Conservation (phyloP, 2,888 invertebrate genomes). For the Bhutanitis thaidina region DNA sequence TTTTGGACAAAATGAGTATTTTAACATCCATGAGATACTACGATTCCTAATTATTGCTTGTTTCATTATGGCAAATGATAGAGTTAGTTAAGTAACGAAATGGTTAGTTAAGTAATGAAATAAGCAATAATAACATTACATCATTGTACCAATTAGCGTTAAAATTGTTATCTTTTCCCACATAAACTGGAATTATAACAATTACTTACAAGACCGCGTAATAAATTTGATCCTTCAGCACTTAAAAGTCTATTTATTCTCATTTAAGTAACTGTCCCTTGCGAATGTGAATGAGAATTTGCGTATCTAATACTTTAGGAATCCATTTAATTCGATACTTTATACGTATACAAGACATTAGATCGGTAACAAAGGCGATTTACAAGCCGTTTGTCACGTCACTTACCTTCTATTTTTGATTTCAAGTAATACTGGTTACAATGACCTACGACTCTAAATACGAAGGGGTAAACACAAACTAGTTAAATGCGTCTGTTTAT, state of each 20-base stretch:
- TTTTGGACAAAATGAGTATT: too few relatives aligned
- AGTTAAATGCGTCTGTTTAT: not conserved
- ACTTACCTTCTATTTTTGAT: constrained; percentile 39
- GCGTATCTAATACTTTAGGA: constrained; percentile 18
- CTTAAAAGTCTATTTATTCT: constrained; percentile 15
- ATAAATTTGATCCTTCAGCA: too few relatives aligned
- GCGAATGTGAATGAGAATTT: constrained; percentile 20
- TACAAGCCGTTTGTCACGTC: constrained; percentile 65
- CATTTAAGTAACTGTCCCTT: constrained; percentile 24
- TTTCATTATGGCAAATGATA: too few relatives aligned
- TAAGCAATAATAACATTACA: too few relatives aligned
- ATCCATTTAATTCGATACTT: constrained; percentile 50
- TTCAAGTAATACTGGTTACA: constrained; percentile 40
- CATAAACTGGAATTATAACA: constrained; percentile 22
- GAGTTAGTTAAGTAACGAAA: too few relatives aligned
- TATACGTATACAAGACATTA: constrained; percentile 51
- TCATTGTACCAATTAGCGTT: too few relatives aligned
- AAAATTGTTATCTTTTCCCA: constrained; percentile 15
- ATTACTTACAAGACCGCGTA: too few relatives aligned
- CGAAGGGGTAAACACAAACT: constrained; percentile 4
- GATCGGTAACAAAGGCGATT: constrained; percentile 56
- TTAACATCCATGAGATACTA: too few relatives aligned
- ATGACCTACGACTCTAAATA: constrained; percentile 34
- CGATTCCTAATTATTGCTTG: too few relatives aligned
- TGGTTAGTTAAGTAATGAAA: too few relatives aligned